A percentile compares a stretch with the other conserved stretches of the same genome.
Evolutionary conservation across 2,797 vertebrate species (phyloP).

Genomic region (Mormyrops boulengeri): DNA sequence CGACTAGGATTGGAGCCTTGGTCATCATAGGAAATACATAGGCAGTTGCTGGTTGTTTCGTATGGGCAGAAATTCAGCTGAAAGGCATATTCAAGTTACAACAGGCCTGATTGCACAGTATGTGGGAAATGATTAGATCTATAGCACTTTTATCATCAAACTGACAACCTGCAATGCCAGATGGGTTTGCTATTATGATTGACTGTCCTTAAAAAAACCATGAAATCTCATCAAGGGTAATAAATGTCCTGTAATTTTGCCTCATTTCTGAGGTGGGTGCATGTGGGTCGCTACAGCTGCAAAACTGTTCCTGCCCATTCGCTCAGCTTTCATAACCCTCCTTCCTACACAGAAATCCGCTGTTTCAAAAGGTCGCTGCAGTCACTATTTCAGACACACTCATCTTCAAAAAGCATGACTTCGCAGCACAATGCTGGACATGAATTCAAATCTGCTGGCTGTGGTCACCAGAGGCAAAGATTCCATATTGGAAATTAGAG

Average conservation of each 20-base stretch:
- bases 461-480: neutral
- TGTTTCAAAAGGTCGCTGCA: neutral
- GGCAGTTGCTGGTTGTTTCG: neutral
- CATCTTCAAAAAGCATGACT: conserved; percentile 22
- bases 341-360: neutral
- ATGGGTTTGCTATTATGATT: neutral
- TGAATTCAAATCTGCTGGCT: neutral
- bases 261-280: neutral
- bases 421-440: conserved; percentile 27
- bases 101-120: neutral
- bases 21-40: neutral
- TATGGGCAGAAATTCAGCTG: neutral
- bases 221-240: conserved; percentile 24
- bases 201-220: conserved; percentile 19
- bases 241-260: conserved; percentile 32
- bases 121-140: neutral
- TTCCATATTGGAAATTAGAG: conserved; percentile 21
- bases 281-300: neutral
- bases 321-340: neutral
- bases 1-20: neutral
- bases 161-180: conserved; percentile 15
- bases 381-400: neutral
- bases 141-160: neutral
- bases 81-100: neutral
- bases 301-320: neutral